Conservation (phyloP, 2,888 invertebrate genomes). For the Stenichneumon culpator region DNA sequence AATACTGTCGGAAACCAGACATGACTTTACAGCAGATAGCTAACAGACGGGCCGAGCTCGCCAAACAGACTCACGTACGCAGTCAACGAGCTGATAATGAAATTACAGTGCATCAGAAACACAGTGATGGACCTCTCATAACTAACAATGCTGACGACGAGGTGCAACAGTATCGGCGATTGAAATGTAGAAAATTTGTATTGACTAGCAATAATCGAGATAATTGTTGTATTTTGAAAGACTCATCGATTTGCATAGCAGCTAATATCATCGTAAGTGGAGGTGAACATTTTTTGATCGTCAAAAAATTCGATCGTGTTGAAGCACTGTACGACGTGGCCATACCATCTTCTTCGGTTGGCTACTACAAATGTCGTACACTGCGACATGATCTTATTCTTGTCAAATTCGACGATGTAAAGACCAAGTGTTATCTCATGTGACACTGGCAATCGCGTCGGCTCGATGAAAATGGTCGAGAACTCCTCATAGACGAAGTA, state of each 20-base stretch:
- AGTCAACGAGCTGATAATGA: background rate
- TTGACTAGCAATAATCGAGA: constrained; percentile 4
- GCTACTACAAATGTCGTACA: constrained; percentile 32
- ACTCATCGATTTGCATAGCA: constrained; percentile 25
- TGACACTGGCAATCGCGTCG: constrained; percentile 18
- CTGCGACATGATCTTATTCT: constrained; percentile 28
- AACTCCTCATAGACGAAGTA: constrained; percentile 4
- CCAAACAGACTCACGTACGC: background rate
- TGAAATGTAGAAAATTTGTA: background rate
- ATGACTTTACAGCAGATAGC: constrained; percentile 52
- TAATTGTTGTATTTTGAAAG: constrained; percentile 33
- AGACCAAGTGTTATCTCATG: constrained; percentile 26
- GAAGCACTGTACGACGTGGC: constrained; percentile 15
- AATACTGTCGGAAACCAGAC: constrained; percentile 45
- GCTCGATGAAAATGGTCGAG: constrained; percentile 20
- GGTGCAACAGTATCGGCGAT: constrained; percentile 9
- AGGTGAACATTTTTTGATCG: constrained; percentile 8
- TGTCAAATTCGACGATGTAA: constrained; percentile 31
- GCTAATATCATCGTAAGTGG: constrained; percentile 6
- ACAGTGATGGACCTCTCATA: constrained; percentile 7
- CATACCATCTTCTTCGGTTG: constrained; percentile 26
- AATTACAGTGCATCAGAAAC: background rate
- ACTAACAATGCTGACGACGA: background rate
- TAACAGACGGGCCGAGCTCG: constrained; percentile 23
- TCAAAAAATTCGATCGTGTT: constrained; percentile 33